A percentile compares a stretch with the other conserved stretches of the same genome.
phyloP scores from a whole-genome alignment of 2,113 vertebrate genomes.

The Callocephalon fimbriatum region DNA sequence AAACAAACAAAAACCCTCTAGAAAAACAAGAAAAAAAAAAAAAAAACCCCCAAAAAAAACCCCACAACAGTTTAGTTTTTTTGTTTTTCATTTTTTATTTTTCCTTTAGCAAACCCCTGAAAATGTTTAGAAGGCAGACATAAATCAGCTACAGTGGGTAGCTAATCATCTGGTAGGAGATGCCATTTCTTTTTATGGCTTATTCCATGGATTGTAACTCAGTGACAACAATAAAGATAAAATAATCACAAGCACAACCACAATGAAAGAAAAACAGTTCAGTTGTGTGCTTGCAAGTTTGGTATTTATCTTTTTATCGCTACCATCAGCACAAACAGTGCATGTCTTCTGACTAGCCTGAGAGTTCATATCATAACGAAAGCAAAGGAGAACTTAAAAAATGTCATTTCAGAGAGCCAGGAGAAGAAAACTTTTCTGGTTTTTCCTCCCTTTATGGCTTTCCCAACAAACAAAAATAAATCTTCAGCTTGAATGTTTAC shows the following conservation, averaged over 20 bases:
- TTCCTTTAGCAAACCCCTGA: not conserved
- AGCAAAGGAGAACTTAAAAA: not conserved
- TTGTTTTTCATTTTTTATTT: accelerated
- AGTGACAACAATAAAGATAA: not conserved
- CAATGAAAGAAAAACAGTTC: not conserved
- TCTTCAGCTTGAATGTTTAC: conserved; percentile 51
- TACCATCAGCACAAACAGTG: not conserved
- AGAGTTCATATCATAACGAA: not conserved
- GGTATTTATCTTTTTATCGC: not conserved
- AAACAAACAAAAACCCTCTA: accelerated
- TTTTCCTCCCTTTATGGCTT: not conserved
- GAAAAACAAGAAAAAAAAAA: not conserved
- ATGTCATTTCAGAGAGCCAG: not conserved
- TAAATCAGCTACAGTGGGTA: not conserved
- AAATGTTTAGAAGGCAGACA: not conserved
- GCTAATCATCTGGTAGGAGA: not conserved
- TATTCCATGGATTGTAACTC: not conserved
- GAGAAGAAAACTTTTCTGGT: not conserved
- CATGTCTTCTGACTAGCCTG: not conserved
- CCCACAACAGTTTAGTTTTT: accelerated
- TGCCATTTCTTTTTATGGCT: not conserved
- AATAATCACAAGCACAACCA: not conserved
- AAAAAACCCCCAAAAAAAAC: not conserved
- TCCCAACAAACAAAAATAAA: not conserved
- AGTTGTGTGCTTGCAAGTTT: not conserved